These are phyloP conservation scores for Zophobas morio DNA, from an alignment of 1,140 invertebrate genomes.

Conservation along the genomic window DNA sequence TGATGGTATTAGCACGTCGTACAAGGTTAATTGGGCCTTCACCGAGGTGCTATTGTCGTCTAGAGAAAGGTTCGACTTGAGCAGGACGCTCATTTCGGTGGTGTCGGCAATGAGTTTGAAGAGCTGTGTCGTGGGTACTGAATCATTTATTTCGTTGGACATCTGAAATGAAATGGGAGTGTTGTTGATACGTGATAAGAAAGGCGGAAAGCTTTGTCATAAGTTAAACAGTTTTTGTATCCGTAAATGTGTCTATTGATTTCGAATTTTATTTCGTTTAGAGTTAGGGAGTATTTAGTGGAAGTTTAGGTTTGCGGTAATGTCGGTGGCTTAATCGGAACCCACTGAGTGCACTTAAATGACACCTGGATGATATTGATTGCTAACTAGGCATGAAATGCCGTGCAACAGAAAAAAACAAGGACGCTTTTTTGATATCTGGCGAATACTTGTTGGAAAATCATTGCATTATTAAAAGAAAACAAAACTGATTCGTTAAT, in stretches of 20 bases:
- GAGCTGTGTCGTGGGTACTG: background rate
- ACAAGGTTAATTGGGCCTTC: constrained; percentile 59
- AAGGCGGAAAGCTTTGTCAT: background rate
- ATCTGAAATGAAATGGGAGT: constrained; percentile 5
- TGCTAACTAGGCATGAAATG: no score
- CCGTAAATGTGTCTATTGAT: background rate
- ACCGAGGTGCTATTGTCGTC: constrained; percentile 40
- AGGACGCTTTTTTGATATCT: no score
- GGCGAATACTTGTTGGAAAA: no score
- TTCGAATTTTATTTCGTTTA: background rate
- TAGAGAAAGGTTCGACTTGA: constrained; percentile 15
- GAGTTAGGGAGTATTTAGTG: no score
- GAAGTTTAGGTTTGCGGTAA: no score
- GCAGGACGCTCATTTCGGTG: constrained; percentile 9
- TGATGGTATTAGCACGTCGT: constrained; percentile 65
- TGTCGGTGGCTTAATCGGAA: no score
- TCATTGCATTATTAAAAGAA: no score
- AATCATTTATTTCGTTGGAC: constrained; percentile 5
- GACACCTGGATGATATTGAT: no score
- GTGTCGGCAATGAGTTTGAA: background rate
- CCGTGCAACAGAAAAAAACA: no score
- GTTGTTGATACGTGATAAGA: constrained; percentile 29
- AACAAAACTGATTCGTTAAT: no score
- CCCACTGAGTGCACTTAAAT: no score
- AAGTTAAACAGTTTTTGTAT: background rate